Base-by-base conservation (phyloP, 2,888 invertebrate species). In the Heliconius ismenius region DNA sequence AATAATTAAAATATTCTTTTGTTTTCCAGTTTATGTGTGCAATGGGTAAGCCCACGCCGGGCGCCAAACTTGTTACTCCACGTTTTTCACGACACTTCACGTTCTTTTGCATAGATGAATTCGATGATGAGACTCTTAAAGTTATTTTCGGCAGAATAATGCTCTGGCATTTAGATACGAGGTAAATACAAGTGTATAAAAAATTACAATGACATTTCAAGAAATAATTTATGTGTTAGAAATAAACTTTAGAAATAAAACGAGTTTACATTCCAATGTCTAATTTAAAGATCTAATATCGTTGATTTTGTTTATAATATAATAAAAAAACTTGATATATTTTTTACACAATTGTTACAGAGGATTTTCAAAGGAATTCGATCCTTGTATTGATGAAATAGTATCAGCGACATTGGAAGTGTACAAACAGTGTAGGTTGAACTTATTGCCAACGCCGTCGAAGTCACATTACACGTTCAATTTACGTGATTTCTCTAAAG, bases 401-500 rank as follows among this genome's bases (percentile, higher is more conserved):
- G 98, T 99, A 4, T 87, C 93, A 73, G 98, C 98, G 0, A 99
- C 99, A 0, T 92, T 99, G 83, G 96, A 96, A 80, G 96, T 99
- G 6, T 99, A 98, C 88, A 98, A 98, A 86, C 95, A 96, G 83
- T 97, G 98, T 76, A 95, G 97, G 74, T 84, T 94, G n/a, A 96
- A 97, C 90, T 95, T 99, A 77, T 91, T 99, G 70, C 99, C 99
- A 0, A 99, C 98, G 0, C 99, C 99, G 0, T 95, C 97, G 0
- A 99, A 98, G 88, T 98, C 98, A 1, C 99, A 99, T 90, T 99
- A 99, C 88, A 95, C 98, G 11, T 99, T 99, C 90, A 99, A 99
- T 91, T 95, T 99, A 82, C 95, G 98, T 82, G 99, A 99, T 89
- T 98, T 99, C 89, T 97, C 98, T 1, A 95, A 98, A 85, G 98